Percentiles rank a stretch among this genome's conserved stretches.
phyloP scores from a whole-genome alignment of 2,888 invertebrate genomes.

The Platypus cylindrus region DNA sequence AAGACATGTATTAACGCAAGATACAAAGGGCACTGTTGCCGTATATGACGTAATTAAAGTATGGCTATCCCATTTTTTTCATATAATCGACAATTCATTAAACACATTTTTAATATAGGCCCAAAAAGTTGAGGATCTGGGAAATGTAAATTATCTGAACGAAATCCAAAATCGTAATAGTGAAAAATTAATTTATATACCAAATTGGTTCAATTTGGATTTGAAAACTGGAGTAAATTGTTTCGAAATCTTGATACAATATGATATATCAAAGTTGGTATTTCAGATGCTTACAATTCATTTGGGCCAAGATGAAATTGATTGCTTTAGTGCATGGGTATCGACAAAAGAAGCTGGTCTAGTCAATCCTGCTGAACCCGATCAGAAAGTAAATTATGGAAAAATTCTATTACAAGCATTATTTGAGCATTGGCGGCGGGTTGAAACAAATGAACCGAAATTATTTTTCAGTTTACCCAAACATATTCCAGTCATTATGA shows the following conservation, averaged over 20 bases:
- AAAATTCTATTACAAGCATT: slow-evolving; percentile 86
- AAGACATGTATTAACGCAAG: slow-evolving; percentile 88
- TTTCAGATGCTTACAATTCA: slow-evolving; percentile 89
- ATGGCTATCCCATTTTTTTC: no score
- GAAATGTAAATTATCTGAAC: slow-evolving; percentile 82
- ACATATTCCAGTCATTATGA: slow-evolving; percentile 94
- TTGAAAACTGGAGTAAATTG: slow-evolving; percentile 80
- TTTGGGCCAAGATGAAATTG: slow-evolving; percentile 91
- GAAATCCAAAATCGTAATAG: slow-evolving; percentile 67
- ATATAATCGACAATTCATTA: no score
- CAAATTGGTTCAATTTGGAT: slow-evolving; percentile 98
- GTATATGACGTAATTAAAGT: slow-evolving; percentile 90
- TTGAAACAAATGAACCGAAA: slow-evolving; percentile 57
- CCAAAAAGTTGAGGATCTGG: slow-evolving; percentile 79
- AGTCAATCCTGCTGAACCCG: slow-evolving; percentile 43
- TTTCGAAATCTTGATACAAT: not conserved
- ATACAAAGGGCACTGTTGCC: slow-evolving; percentile 81
- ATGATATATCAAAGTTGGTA: slow-evolving; percentile 1
- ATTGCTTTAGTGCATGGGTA: slow-evolving; percentile 98
- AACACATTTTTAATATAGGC: no score
- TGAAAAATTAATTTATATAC: slow-evolving; percentile 88
- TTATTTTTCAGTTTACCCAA: slow-evolving; percentile 80
- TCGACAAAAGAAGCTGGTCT: slow-evolving; percentile 91
- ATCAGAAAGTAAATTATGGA: slow-evolving; percentile 93
- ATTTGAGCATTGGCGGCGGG: slow-evolving; percentile 81